Conservation (phyloP, 2,888 invertebrate genomes). For the Craniophora ligustri region DNA sequence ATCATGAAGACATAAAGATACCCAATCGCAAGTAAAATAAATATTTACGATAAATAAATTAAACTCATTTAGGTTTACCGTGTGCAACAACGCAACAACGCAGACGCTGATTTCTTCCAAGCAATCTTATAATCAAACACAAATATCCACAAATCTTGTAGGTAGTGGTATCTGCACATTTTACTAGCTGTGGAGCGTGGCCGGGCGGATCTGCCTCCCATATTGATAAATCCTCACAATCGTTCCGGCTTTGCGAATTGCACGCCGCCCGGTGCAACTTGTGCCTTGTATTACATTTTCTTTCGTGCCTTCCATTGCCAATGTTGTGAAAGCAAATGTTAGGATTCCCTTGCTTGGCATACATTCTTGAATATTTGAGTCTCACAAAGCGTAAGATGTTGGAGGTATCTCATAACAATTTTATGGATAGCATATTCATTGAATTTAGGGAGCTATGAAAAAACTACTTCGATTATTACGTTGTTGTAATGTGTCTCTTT, state of each 20-base stretch:
- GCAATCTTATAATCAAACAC: slow-evolving; percentile 42
- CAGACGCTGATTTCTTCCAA: slow-evolving; percentile 3
- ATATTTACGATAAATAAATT: too few relatives aligned
- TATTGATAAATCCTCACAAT: slow-evolving; percentile 84
- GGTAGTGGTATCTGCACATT: slow-evolving; percentile 50
- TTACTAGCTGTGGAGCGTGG: slow-evolving; percentile 54
- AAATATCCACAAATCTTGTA: slow-evolving; percentile 57
- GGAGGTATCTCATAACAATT: neutral
- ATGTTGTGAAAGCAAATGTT: slow-evolving; percentile 42
- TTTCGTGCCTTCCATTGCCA: slow-evolving; percentile 40
- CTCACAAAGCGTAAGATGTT: slow-evolving; percentile 6
- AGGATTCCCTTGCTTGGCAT: slow-evolving; percentile 35
- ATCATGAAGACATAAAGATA: too few relatives aligned
- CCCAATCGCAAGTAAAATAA: too few relatives aligned
- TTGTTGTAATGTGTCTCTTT: too few relatives aligned
- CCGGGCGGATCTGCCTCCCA: slow-evolving; percentile 69
- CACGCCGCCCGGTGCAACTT: slow-evolving; percentile 66
- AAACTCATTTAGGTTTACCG: too few relatives aligned
- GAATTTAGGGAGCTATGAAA: too few relatives aligned
- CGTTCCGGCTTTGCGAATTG: slow-evolving; percentile 78
- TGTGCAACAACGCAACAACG: too few relatives aligned
- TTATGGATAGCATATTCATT: neutral
- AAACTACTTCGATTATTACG: too few relatives aligned
- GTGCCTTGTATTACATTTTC: slow-evolving; percentile 74
- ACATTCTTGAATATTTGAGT: slow-evolving; percentile 23